Base-by-base conservation (phyloP, 37 sponge, comb jelly and placozoan genomes). In the Cladorhizidae sp. region DNA sequence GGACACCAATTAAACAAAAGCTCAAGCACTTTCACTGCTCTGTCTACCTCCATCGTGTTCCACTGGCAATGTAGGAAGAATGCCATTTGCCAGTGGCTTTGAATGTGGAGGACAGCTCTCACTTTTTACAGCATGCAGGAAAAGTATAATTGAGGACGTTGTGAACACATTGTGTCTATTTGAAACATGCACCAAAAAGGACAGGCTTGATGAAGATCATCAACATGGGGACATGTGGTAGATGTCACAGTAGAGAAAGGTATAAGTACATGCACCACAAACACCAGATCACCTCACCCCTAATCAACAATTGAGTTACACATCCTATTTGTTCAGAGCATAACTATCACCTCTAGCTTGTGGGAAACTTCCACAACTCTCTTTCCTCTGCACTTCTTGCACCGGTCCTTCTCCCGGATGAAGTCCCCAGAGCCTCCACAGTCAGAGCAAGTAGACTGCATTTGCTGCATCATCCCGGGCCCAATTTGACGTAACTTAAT, bases 371-470 rank as follows among this genome's bases (percentile, higher is more conserved):
- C 88, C 20, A 91, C 38, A 0, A 94, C 82, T 52, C 86, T 81
- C 64, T 93, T 74, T 63, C 97, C 97, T 22, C 89, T 83, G 84
- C 97, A 97, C 42, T 82, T 93, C 75, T 88, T 93, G 82, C 97
- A 97, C 25, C 87, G 56, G 59, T 92, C 92, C 72, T 94, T 97
- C 73, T 85, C 83, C 37, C 74, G 65, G 39, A 96, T 89, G 56
- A 77, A 86, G 42, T 80, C 77, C 50, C 95, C 97, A 9, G 93
- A 64, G 22, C 97, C 97, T 5, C 73, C 72, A 71, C 97, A 96
- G 73, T 90, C 91, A 26, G 68, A 42, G 38, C 97, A 96, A 29
- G 35, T 32, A 28, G 73, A 77, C 88, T 92, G 93, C 52, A 90
- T 87, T 67, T 96, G 97, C 78, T 90, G 91, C 29, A 96, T 70